Evolutionary conservation across 2,888 invertebrate species (phyloP).

Genomic region (Therioaphis trifolii): DNA sequence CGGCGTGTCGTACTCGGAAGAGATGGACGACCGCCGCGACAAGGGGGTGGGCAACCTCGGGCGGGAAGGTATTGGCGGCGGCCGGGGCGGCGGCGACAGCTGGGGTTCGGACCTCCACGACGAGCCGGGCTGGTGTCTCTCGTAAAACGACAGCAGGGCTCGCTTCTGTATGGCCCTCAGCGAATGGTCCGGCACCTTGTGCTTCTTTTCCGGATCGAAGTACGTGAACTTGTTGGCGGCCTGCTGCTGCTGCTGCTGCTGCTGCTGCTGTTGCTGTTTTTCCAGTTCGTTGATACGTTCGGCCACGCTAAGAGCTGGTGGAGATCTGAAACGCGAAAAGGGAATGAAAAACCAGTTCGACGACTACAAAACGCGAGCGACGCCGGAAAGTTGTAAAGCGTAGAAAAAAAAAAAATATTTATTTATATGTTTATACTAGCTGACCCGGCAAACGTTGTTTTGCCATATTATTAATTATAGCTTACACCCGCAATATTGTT

Average conservation of each 20-base stretch:
- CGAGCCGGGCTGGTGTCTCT: slow-evolving; percentile 73
- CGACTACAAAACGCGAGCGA: too few relatives aligned
- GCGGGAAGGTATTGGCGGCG: slow-evolving; percentile 66
- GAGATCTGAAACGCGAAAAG: slow-evolving; percentile 68
- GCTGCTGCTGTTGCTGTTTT: slow-evolving; percentile 69
- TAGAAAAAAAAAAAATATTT: too few relatives aligned
- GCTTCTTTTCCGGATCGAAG: slow-evolving; percentile 75
- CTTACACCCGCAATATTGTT: too few relatives aligned
- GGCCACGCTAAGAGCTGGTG: slow-evolving; percentile 74
- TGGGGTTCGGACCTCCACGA: slow-evolving; percentile 75
- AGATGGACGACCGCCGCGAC: slow-evolving; percentile 75
- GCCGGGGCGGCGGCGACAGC: slow-evolving; percentile 68
- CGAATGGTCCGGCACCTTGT: slow-evolving; percentile 70
- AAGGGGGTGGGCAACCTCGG: slow-evolving; percentile 66
- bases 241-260: slow-evolving; percentile 67
- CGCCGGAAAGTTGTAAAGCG: too few relatives aligned
- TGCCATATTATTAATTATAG: too few relatives aligned
- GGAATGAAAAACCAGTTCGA: background rate
- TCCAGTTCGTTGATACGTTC: slow-evolving; percentile 77
- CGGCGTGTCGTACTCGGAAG: slow-evolving; percentile 74
- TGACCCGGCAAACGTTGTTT: too few relatives aligned
- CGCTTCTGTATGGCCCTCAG: slow-evolving; percentile 86
- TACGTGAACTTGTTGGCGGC: slow-evolving; percentile 75
- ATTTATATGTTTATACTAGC: too few relatives aligned
- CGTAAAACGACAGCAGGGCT: slow-evolving; percentile 83